Percentiles rank a stretch among this genome's conserved stretches.
phyloP scores from a whole-genome alignment of 2,888 invertebrate genomes.

The Platycheirus albimanus region DNA sequence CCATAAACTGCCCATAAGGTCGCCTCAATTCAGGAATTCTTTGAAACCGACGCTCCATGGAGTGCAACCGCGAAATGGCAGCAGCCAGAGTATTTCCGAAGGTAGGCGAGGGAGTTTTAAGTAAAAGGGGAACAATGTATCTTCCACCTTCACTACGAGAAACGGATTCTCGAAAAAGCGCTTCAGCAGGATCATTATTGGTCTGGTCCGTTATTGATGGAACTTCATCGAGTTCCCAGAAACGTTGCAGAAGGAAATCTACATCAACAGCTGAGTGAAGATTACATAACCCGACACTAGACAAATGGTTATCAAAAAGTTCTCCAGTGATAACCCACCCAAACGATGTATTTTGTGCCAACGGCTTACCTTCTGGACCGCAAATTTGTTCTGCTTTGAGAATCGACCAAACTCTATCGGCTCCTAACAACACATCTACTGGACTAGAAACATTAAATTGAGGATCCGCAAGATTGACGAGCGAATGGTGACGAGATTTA shows the following conservation, averaged over 20 bases:
- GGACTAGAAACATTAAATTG: slow-evolving; percentile 49
- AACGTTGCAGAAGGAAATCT: slow-evolving; percentile 24
- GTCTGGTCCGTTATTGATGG: not conserved
- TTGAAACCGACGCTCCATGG: slow-evolving; percentile 17
- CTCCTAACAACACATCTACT: slow-evolving; percentile 59
- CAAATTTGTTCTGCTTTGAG: slow-evolving; percentile 40
- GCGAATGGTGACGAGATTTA: not conserved
- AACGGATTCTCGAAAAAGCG: slow-evolving; percentile 16
- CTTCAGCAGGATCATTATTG: slow-evolving; percentile 21
- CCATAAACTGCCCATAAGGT: slow-evolving; percentile 1
- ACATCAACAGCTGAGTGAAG: not conserved
- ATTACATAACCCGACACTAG: slow-evolving; percentile 17
- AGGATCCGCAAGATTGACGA: slow-evolving; percentile 48
- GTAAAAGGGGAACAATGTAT: slow-evolving; percentile 17
- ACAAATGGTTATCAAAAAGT: not conserved
- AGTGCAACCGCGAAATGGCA: slow-evolving; percentile 1
- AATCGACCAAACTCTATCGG: slow-evolving; percentile 57
- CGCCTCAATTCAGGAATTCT: not conserved
- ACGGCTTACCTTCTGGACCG: slow-evolving; percentile 12
- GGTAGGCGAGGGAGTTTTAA: slow-evolving; percentile 8
- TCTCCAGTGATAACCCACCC: slow-evolving; percentile 61
- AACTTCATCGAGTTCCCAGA: slow-evolving; percentile 49
- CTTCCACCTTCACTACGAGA: slow-evolving; percentile 9
- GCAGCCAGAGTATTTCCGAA: slow-evolving; percentile 9
- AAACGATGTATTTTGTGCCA: slow-evolving; percentile 49